Conservation (phyloP, 2,888 invertebrate species). For the Cinara cedri region DNA sequence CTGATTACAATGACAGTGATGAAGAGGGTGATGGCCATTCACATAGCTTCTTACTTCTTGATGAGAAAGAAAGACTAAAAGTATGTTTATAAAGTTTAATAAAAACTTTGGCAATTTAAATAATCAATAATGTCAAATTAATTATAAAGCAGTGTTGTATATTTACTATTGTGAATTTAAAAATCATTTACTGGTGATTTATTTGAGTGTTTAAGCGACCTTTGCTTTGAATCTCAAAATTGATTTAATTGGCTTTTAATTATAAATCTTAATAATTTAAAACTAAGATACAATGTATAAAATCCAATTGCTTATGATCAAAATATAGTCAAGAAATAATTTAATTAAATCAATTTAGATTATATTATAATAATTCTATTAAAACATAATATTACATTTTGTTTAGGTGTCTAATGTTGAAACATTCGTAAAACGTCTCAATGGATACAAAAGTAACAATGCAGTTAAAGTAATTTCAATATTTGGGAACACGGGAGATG, state of each 20-base stretch:
- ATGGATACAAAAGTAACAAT: conserved; percentile 64
- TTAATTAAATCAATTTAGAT: too few relatives aligned
- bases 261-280: too few relatives aligned
- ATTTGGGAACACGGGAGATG: conserved; percentile 84
- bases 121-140: not conserved
- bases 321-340: too few relatives aligned
- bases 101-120: not conserved
- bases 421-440: conserved; percentile 66
- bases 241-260: too few relatives aligned
- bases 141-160: too few relatives aligned
- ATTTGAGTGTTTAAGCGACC: too few relatives aligned
- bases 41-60: conserved; percentile 69
- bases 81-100: conserved; percentile 62
- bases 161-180: too few relatives aligned
- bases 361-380: too few relatives aligned
- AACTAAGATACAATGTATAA: too few relatives aligned
- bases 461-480: conserved; percentile 81
- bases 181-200: too few relatives aligned
- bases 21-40: conserved; percentile 65
- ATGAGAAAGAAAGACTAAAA: conserved; percentile 69
- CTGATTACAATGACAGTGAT: conserved; percentile 51
- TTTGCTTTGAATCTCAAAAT: too few relatives aligned
- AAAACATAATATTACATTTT: not conserved
- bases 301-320: too few relatives aligned
- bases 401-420: conserved; percentile 66